Conservation (phyloP, 2,888 invertebrate genomes). For the Chirona hameri region DNA sequence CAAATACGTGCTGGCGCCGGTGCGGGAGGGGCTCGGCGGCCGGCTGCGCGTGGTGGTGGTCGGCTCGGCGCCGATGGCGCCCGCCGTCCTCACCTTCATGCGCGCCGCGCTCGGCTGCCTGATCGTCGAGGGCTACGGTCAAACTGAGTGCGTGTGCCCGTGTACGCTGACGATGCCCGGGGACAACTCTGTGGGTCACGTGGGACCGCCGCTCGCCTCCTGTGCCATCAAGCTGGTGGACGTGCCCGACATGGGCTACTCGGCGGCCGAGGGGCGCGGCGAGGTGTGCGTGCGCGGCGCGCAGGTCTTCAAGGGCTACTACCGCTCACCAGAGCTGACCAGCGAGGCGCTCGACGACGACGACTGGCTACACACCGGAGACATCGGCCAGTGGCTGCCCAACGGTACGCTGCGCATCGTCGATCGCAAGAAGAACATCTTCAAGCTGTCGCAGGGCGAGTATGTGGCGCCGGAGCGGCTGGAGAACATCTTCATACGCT, state of each 20-base stretch:
- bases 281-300: conserved; percentile 93
- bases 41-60: conserved; percentile 85
- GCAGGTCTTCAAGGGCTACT: conserved; percentile 83
- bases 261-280: conserved; percentile 64
- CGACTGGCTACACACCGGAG: conserved; percentile 98
- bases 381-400: conserved; percentile 91
- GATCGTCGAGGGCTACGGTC: conserved; percentile 88
- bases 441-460: conserved; percentile 93
- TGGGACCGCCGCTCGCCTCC: conserved; percentile 90
- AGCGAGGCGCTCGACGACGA: conserved; percentile 77
- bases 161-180: conserved; percentile 87
- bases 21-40: conserved; percentile 91
- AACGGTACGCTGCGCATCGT: conserved; percentile 95
- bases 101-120: conserved; percentile 89
- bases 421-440: conserved; percentile 96
- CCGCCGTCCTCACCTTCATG: conserved; percentile 87
- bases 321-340: conserved; percentile 89
- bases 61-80: conserved; percentile 90
- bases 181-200: conserved; percentile 70
- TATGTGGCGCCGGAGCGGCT: conserved; percentile 99
- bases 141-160: conserved; percentile 89
- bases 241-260: conserved; percentile 97
- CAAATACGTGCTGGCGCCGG: conserved; percentile 82
- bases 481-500: conserved; percentile 88
- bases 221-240: conserved; percentile 92